Evolutionary conservation across 2,888 invertebrate genomes (phyloP), one percentile per base, ranked within the genome.

Genomic region (Athripsodes cinereus): DNA sequence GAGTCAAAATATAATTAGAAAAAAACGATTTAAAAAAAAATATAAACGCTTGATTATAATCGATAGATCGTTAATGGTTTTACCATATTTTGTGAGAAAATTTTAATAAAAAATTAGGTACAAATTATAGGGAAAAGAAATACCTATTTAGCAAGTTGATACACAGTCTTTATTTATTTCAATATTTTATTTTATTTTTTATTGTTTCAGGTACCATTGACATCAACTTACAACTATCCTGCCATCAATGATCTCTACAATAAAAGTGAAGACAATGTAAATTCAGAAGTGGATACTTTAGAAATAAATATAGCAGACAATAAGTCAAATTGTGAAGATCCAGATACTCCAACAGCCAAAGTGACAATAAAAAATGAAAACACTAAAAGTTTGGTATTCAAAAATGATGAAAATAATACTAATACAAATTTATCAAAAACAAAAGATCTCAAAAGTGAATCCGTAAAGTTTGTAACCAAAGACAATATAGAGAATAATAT

Each of bases 261-360:
- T 61, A 61, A 59, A 31, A 52, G 53, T 16, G 47, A 13, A 57
- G 64, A 65, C 60, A 64, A 60, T 59, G 44, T 62, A 40, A 58
- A 65, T 52, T 65, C 62, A 34, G 64, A 65, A 46, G 61, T 64
- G 53, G 65, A 63, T 44, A 59, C 57, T 49, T 56, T 61, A 56
- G 63, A 63, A 44, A 61, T 63, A n/a, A 59, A 50, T 52, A 44
- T 63, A 1, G 53, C 21, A 13, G 63, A 61, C 16, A 59, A 59
- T 19, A 35, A 40, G 53, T 21, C 34, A 13, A 44, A 21, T 20
- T 6, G 10, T 13, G 1, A 22, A 22, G 31, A 52, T 10, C n/a
- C 8, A 6, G 48, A 57, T 16, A 20, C 47, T 20, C 47, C 18
- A 5, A 47, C 3, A 2, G 44, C 13, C 44, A 44, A 44, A 13